These are phyloP conservation scores for Speoplatyrhinus poulsoni DNA, from an alignment of 2,113 vertebrate genomes.

Conservation along the genomic window DNA sequence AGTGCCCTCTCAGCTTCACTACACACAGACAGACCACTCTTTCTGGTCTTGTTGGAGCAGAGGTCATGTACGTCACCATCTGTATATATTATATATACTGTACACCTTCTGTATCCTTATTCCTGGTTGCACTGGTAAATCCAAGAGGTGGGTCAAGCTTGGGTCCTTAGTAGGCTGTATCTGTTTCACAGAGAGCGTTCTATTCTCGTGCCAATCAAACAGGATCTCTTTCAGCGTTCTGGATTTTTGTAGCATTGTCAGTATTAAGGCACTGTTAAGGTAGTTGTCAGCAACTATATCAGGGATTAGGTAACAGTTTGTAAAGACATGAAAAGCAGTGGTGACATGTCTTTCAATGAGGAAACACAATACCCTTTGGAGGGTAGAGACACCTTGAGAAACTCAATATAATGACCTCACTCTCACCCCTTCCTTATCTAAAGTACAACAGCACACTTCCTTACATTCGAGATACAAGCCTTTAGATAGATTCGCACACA, in stretches of 20 bases:
- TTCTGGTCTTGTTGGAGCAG: too few species aligned
- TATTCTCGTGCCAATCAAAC: background rate
- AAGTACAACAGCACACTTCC: background rate
- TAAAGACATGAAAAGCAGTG: background rate
- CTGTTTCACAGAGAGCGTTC: background rate
- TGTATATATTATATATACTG: too few species aligned
- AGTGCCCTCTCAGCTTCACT: too few species aligned
- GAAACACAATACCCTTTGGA: background rate
- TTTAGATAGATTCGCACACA: constrained; percentile 5
- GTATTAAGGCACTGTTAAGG: background rate
- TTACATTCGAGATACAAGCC: background rate
- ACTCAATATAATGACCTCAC: constrained; percentile 1
- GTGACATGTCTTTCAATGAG: constrained; percentile 9
- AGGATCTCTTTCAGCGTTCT: background rate
- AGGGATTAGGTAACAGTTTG: constrained; percentile 5
- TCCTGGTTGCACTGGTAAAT: background rate
- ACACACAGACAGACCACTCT: too few species aligned
- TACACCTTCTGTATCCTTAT: too few species aligned
- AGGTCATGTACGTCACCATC: too few species aligned
- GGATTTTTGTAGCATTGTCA: background rate
- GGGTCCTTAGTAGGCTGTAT: background rate
- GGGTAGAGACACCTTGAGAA: constrained; percentile 13
- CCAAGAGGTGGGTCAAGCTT: background rate
- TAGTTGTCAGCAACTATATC: background rate
- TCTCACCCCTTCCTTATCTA: background rate